Evolutionary conservation across 2,113 vertebrate genomes (phyloP), one percentile per base, ranked within the genome.

Genomic region (Melozone crissalis): DNA sequence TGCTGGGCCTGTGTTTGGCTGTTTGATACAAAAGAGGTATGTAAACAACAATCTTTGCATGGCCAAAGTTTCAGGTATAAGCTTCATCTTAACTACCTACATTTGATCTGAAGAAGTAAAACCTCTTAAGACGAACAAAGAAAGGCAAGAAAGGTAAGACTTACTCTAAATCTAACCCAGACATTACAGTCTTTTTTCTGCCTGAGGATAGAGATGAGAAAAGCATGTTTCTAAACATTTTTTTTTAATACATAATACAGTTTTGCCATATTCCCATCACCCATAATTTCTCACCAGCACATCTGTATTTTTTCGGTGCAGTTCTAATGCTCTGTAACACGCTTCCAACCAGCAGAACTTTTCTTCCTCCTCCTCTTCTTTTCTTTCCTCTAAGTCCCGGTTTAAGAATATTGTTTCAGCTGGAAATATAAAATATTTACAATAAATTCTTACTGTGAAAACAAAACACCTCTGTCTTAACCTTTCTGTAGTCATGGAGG

Each of bases 361-460:
- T 57, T 97, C 97, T 94, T 92, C 96, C 17, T 98, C 97, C 12
- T 98, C 96, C 23, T 97, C 49, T 92, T 98, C 96, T 97, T 93
- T 97, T 92, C 95, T 97, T 97, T 98, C 97, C 93, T 98, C 98
- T 74, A 99, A 96, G 59, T 97, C 98, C 89, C 98, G 98, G 93
- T 98, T 99, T 97, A 99, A 98, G 93, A 99, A 98, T 76, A 99
- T 99, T 83, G 99, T 99, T 92, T 98, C 98, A 54, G 99, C 99
- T 99, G 97, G 61, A 94, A 95, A 96, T 57, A 58, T 2, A 96
- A 96, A 90, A 94, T 37, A 75, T 90, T 82, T 47, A 86, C 97
- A 98, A 47, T 77, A 75, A 91, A 75, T 82, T 86, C 14, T 52
- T 85, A 67, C 24, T 65, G 39, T 51, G 37, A 87, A 93, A 84